Conservation (phyloP, 2,888 invertebrate genomes). For the Tinea pellionella region DNA sequence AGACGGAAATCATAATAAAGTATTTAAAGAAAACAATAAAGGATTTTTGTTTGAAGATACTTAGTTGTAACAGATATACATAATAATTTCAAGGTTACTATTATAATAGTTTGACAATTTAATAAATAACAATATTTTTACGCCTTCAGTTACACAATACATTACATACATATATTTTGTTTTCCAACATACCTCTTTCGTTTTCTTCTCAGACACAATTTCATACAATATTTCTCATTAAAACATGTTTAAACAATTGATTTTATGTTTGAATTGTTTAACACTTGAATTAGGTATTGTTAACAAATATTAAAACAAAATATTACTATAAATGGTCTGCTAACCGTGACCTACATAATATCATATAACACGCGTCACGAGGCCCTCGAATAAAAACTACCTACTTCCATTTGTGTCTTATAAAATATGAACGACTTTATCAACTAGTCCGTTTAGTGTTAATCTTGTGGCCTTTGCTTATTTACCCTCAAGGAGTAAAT, state of each 20-base stretch:
- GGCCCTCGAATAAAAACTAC: background rate
- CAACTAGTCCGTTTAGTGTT: background rate
- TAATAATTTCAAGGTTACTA: background rate
- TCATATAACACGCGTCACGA: background rate
- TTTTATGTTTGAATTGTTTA: background rate
- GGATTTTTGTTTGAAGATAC: background rate
- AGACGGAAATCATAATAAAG: background rate
- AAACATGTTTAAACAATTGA: no score
- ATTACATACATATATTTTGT: background rate
- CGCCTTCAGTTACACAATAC: no score
- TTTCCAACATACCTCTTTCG: no score
- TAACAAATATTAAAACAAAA: no score
- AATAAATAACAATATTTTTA: no score
- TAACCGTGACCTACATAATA: background rate
- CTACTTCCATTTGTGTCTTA: background rate
- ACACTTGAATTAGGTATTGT: no score
- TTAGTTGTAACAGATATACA: background rate
- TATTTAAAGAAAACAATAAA: conserved; percentile 3
- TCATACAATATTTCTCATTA: no score
- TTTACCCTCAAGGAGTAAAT: no score
- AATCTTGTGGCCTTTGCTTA: no score
- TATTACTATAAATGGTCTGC: background rate
- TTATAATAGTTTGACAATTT: no score
- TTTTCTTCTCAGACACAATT: no score
- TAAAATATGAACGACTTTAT: background rate